phyloP scores from a whole-genome alignment of 2,113 vertebrate genomes.

The Chlamydotis undulata region DNA sequence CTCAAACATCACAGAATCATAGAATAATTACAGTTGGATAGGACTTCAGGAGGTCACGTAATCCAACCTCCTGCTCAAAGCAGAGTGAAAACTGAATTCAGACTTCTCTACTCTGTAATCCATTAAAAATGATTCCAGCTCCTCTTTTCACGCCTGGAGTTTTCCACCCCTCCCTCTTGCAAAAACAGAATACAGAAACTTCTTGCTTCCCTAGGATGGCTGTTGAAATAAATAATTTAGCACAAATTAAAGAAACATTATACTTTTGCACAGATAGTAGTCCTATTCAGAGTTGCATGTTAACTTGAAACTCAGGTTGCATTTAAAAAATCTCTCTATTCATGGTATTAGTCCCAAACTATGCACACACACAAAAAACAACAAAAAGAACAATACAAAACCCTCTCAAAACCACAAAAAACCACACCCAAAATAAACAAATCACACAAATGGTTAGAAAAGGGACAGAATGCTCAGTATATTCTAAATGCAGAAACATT shows the following conservation, averaged over 20 bases:
- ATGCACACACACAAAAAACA: fast-evolving
- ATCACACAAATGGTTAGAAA: not conserved
- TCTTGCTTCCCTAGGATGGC: not conserved
- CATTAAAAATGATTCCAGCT: not conserved
- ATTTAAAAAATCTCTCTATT: not conserved
- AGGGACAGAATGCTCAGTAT: not conserved
- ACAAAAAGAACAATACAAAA: not conserved
- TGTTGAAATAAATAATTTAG: not conserved
- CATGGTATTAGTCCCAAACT: not conserved
- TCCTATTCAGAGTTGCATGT: not conserved
- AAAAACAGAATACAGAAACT: not conserved
- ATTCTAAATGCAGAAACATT: not conserved
- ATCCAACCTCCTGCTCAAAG: not conserved
- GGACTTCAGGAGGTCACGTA: not conserved
- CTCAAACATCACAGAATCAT: not conserved
- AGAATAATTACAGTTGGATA: not conserved
- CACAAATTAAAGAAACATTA: not conserved
- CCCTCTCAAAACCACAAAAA: not conserved
- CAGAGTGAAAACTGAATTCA: not conserved
- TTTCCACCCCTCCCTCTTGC: not conserved
- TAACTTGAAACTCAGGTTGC: not conserved
- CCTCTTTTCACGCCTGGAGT: not conserved
- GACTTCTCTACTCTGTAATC: not conserved
- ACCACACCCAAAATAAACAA: not conserved
- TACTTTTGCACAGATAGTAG: not conserved